These are phyloP conservation scores for Drosophila diplacantha DNA, from an alignment of 2,888 invertebrate genomes.

Conservation along the genomic window DNA sequence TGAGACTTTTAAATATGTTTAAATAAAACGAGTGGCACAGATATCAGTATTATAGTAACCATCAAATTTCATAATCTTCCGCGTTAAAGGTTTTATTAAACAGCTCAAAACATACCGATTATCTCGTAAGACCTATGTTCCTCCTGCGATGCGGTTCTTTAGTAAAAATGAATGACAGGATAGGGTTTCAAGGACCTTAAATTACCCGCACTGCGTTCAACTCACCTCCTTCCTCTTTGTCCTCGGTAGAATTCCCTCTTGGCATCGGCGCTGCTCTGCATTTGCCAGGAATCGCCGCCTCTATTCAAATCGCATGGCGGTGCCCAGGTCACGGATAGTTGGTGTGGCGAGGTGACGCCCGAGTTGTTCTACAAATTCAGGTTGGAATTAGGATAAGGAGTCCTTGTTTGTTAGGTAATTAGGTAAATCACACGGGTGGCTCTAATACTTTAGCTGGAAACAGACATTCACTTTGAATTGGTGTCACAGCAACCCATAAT, in stretches of 20 bases:
- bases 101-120: constrained; percentile 47
- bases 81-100: neutral
- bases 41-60: neutral
- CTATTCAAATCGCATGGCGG: constrained; percentile 73
- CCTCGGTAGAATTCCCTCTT: constrained; percentile 59
- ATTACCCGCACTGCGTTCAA: neutral
- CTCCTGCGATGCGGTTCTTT: constrained; percentile 64
- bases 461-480: constrained; percentile 6
- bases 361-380: constrained; percentile 63
- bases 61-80: neutral
- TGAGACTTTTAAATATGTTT: too few species aligned
- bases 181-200: neutral
- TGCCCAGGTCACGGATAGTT: constrained; percentile 78
- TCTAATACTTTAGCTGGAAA: constrained; percentile 15
- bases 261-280: constrained; percentile 71
- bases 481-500: neutral
- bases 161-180: neutral
- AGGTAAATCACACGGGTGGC: constrained; percentile 12
- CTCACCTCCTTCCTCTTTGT: constrained; percentile 64
- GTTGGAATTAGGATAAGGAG: neutral
- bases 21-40: too few species aligned
- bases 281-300: constrained; percentile 63
- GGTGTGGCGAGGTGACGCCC: constrained; percentile 74
- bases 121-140: constrained; percentile 57
- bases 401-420: constrained; percentile 13